Conservation (phyloP, 2,797 vertebrate species). For the Tokudaia muenninki region DNA sequence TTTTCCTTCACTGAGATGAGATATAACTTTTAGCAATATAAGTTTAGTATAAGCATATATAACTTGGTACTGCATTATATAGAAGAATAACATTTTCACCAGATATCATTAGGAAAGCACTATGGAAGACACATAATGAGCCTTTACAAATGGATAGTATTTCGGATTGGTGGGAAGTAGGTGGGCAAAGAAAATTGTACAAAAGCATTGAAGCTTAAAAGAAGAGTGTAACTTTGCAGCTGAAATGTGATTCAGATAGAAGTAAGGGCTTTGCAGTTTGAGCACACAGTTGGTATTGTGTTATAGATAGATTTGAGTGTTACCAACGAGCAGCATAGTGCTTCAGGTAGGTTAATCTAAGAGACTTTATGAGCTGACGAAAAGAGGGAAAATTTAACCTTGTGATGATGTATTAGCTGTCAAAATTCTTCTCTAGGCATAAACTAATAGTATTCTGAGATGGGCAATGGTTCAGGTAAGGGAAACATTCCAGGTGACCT, state of each 20-base stretch:
- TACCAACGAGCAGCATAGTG: background rate
- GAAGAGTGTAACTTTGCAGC: background rate
- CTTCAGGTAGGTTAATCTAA: background rate
- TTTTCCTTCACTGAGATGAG: background rate
- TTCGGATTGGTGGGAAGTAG: background rate
- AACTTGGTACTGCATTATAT: background rate
- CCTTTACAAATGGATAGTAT: slow-evolving; percentile 8
- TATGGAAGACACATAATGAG: background rate
- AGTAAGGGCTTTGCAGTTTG: background rate
- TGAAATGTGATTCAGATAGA: background rate
- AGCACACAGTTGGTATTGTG: background rate
- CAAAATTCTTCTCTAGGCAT: background rate
- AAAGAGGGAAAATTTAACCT: background rate
- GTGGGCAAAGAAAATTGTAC: background rate
- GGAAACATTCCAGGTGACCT: background rate
- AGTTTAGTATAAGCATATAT: background rate
- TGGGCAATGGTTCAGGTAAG: background rate
- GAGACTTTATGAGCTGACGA: background rate
- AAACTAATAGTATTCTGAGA: background rate
- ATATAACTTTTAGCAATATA: background rate
- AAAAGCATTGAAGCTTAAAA: background rate
- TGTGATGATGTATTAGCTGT: background rate
- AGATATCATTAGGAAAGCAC: background rate
- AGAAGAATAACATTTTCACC: slow-evolving; percentile 1
- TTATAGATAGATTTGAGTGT: background rate